Evolutionary conservation across 2,797 vertebrate species (phyloP).

Genomic region (Melanogrammus aeglefinus): DNA sequence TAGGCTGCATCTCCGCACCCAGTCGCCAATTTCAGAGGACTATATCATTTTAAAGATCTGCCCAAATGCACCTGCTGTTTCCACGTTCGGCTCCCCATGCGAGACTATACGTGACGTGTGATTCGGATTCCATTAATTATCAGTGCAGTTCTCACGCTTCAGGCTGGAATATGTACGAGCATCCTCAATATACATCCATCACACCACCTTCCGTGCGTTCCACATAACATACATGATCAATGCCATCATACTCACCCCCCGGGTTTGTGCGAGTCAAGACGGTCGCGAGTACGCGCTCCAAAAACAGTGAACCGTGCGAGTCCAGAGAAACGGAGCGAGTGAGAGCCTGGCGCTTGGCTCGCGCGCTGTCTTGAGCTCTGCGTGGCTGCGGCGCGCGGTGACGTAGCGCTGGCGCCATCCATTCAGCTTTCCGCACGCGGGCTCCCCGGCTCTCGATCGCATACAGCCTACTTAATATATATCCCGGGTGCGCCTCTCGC

Average conservation of each 20-base stretch:
- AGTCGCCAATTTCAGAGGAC: background rate
- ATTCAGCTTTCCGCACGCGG: constrained; percentile 79
- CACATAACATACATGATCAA: background rate
- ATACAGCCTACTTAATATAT: constrained; percentile 66
- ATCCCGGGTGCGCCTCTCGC: constrained; percentile 65
- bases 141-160: no score
- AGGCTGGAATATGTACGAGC: background rate
- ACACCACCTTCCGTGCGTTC: background rate
- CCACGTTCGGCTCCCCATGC: background rate
- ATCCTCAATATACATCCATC: background rate
- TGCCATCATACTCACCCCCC: constrained; percentile 64
- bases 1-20: no score
- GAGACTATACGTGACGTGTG: background rate
- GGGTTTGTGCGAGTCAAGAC: constrained; percentile 18
- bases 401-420: constrained; percentile 80
- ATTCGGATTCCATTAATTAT: background rate
- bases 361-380: constrained; percentile 65
- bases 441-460: constrained; percentile 46
- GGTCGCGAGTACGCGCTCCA: constrained; percentile 33
- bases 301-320: constrained; percentile 40
- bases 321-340: constrained; percentile 54
- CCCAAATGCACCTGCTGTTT: background rate
- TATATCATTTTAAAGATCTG: background rate
- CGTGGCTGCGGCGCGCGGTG: constrained; percentile 78
- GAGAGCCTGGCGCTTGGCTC: constrained; percentile 61